Percentiles rank a stretch among this genome's conserved stretches.
phyloP scores from a whole-genome alignment of 2,797 vertebrate species.

The Monodelphis domestica region DNA sequence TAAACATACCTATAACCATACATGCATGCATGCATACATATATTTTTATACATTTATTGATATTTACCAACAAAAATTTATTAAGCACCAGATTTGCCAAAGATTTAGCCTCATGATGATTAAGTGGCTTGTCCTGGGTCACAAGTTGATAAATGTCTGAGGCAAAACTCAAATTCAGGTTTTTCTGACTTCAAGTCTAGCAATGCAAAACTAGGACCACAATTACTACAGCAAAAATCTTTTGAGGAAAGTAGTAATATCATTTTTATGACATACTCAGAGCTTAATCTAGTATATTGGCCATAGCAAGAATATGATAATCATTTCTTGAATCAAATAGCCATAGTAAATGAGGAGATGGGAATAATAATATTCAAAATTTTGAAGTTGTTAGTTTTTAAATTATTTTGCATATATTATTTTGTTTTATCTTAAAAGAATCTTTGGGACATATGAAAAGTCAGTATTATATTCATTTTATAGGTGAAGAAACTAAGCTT shows the following conservation, averaged over 20 bases:
- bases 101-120: neutral
- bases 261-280: neutral
- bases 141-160: neutral
- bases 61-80: neutral
- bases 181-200: neutral
- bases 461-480: neutral
- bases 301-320: neutral
- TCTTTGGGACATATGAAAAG: neutral
- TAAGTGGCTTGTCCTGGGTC: neutral
- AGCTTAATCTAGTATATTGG: neutral
- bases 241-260: neutral
- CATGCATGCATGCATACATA: fast-evolving
- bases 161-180: neutral
- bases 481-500: neutral
- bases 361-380: neutral
- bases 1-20: neutral
- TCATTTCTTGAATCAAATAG: neutral
- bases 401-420: neutral
- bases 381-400: neutral
- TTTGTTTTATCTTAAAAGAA: neutral
- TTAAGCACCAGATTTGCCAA: neutral
- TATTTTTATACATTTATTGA: neutral
- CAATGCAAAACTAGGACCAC: neutral
- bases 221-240: neutral
- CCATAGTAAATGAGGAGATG: neutral